Base-by-base conservation (phyloP, 2,888 invertebrate species). In the Andrena haemorrhoa region DNA sequence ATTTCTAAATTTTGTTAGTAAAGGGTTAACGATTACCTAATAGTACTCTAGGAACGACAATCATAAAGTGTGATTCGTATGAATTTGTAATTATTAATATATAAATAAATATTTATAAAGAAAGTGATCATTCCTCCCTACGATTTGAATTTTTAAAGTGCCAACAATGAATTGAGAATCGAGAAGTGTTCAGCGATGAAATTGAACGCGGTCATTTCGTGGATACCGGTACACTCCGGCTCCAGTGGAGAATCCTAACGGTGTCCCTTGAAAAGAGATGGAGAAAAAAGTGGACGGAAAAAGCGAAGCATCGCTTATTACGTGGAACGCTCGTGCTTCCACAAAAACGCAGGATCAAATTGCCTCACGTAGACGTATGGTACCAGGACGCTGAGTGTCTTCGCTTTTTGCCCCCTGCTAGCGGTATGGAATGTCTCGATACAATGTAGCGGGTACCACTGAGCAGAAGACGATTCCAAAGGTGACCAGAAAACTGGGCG, bases 311-410 rank as follows among this genome's bases (percentile, higher is more conserved):
- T 89, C 82, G 84, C 86, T 91, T 86, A 87, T 90, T 90, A 89
- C 83, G 82, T 73, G 86, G 89, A 89, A 89, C 87, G 87, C 79
- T 86, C 66, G 83, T 75, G 82, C 84, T 90, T 79, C 79, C 82
- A 86, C 84, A 89, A 89, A 90, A 90, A 91, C 82, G 60, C 69
- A 83, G 76, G 85, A 88, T 86, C 86, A 83, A 86, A 89, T 91
- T 90, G 88, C 86, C 89, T 86, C 89, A 88, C 89, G 89, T 88
- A 87, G 82, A 82, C 68, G 82, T 76, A 82, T 76, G 82, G 82
- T 82, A 80, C 76, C 71, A 41, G 35, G 75, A 66, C 49, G 74
- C 56, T 58, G 74, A 71, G 63, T 78, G 63, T 66, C 70, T 80
- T 71, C 49, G 53, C 66, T 66, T 82, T 82, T 85, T 81, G 76